A percentile compares a stretch with the other conserved stretches of the same genome.
Conservation (phyloP, 2,797 vertebrate genomes). For the Mico argentatus region DNA sequence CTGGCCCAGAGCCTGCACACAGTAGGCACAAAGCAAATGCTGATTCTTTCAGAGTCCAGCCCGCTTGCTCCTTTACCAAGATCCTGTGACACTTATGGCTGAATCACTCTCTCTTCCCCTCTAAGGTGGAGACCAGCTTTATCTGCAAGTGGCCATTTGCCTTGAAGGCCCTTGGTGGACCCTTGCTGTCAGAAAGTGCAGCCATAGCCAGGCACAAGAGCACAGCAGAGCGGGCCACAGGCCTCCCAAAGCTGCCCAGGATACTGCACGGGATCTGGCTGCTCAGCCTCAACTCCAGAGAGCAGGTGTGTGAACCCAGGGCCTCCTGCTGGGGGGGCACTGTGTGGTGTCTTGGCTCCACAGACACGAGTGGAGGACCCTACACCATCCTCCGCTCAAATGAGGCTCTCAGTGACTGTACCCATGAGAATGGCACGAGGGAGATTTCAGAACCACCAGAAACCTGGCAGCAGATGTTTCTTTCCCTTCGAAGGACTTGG, state of each 20-base stretch:
- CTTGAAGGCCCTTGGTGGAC: neutral
- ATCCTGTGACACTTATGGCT: neutral
- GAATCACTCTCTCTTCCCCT: neutral
- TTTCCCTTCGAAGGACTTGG: neutral
- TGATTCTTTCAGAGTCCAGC: neutral
- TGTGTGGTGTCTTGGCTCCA: neutral
- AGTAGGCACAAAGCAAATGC: neutral
- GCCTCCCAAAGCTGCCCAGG: neutral
- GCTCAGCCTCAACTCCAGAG: neutral
- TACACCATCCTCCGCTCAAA: accelerated
- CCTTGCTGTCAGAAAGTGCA: neutral
- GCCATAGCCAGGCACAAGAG: neutral
- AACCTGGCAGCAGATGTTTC: neutral
- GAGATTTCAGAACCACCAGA: neutral
- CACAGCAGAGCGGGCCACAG: too few relatives aligned
- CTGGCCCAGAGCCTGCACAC: neutral
- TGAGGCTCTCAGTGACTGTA: neutral
- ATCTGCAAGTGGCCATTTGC: neutral
- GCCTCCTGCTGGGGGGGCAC: neutral
- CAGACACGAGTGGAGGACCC: neutral
- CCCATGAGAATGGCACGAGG: neutral
- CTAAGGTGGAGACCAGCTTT: neutral
- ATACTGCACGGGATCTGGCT: neutral
- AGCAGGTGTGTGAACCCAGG: neutral
- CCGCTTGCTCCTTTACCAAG: neutral